phyloP scores from a whole-genome alignment of 2,113 vertebrate species.

The Lasiurus cinereus region DNA sequence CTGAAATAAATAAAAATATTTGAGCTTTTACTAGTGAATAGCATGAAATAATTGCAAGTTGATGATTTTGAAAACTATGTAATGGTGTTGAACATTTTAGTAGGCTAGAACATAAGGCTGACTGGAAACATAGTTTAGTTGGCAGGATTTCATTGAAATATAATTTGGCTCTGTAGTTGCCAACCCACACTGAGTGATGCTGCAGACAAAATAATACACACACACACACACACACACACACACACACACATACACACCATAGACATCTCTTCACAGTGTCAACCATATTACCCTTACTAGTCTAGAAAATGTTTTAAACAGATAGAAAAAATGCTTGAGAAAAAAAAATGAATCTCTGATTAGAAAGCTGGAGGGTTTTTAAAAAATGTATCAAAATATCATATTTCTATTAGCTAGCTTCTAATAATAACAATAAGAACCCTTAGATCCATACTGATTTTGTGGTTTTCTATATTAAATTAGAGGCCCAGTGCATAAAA shows the following conservation, averaged over 20 bases:
- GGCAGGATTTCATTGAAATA: conserved; percentile 51
- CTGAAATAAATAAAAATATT: too few species aligned
- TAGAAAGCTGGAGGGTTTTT: not conserved
- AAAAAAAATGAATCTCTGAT: not conserved
- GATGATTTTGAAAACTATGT: conserved; percentile 24
- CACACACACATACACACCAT: not conserved
- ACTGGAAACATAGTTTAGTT: conserved; percentile 58
- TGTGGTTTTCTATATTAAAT: not conserved
- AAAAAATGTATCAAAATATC: not conserved
- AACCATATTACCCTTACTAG: not conserved
- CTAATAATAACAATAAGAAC: conserved; percentile 11
- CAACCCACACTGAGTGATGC: conserved; percentile 7
- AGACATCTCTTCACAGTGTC: not conserved
- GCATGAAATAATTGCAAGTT: not conserved
- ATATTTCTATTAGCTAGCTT: not conserved
- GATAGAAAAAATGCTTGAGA: conserved; percentile 41
- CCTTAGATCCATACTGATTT: not conserved
- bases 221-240: not conserved
- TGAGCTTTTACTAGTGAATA: conserved; percentile 32
- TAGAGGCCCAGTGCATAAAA: too few species aligned
- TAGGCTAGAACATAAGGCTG: not conserved
- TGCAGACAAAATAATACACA: conserved; percentile 42
- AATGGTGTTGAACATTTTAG: conserved; percentile 3
- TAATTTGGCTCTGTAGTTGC: conserved; percentile 4
- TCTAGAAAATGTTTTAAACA: conserved; percentile 8